Evolutionary conservation across 2,113 vertebrate genomes (phyloP), one percentile per base, ranked within the genome.

Genomic region (Cinclus cinclus): DNA sequence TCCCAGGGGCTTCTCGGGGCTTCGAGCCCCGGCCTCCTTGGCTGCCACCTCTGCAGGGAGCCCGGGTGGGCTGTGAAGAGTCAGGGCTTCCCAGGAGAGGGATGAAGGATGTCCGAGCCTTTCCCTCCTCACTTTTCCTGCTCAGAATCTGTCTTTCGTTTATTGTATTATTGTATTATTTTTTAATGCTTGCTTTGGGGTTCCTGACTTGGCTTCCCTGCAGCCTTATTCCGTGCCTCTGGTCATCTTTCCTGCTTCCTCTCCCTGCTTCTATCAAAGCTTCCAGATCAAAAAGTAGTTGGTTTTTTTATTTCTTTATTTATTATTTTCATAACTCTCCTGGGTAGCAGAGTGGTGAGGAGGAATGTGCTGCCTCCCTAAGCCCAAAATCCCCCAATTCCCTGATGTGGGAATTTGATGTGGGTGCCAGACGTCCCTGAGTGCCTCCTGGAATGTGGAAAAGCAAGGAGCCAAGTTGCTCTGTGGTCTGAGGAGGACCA

Each of bases 401-500:
- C 17, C 35, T 37, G 55, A 14, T 35, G 30, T 22, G 33, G 44
- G 53, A 55, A 20, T 4, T n/a, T 42, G n/a, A 11, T 44, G 27
- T 25, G 79, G n/a, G 55, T 70, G 23, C 37, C 63, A 77, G 21
- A 39, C 65, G 83, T n/a, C 53, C 49, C 62, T 5, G 55, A 79
- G 49, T 83, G 41, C 16, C 79, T 16, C 62, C 49, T 27, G 62
- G 83, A 41, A 11, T 41, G 41, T 60, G 46, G 50, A 35, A 17
- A 23, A 35, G 14, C 52, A 15, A 50, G 39, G 71, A 90, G 0
- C 15, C 3, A 5, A 2, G 0, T 4, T 22, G 1, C 9, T 8
- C 25, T 3, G 0, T 6, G 42, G 7, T 7, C 22, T 2, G 2
- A n/a, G 56, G 24, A 23, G 23, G 2, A 35, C 60, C 10, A 30